phyloP scores from a whole-genome alignment of 2,113 vertebrate species.

The Xyliphius kryptos region DNA sequence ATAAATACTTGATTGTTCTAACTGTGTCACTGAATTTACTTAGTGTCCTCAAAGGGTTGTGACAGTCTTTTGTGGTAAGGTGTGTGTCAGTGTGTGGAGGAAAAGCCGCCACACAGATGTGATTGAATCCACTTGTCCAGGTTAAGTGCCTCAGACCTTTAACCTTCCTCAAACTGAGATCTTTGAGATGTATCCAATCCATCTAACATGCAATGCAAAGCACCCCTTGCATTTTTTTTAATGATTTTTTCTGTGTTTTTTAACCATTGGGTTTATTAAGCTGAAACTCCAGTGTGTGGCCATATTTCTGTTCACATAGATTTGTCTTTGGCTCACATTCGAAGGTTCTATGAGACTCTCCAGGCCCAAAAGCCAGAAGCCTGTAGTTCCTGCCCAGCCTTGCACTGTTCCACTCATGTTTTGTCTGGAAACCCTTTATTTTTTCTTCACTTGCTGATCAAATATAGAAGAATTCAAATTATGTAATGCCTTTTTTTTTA shows the following conservation, averaged over 20 bases:
- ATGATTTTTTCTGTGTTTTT: not conserved
- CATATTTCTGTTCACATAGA: conserved; percentile 22
- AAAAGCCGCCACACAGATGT: conserved; percentile 36
- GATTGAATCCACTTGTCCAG: conserved; percentile 27
- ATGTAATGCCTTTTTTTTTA: conserved; percentile 3
- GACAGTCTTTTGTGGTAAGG: conserved; percentile 7
- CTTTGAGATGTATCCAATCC: conserved; percentile 30
- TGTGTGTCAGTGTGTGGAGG: conserved; percentile 14
- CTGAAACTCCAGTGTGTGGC: conserved; percentile 17
- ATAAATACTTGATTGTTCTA: too few relatives aligned
- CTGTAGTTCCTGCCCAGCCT: conserved; percentile 20
- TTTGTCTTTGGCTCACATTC: conserved; percentile 22
- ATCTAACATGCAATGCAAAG: conserved; percentile 5
- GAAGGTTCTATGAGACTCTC: conserved; percentile 32
- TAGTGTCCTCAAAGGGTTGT: not conserved
- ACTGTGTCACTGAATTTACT: too few relatives aligned
- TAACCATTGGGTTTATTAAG: conserved; percentile 5
- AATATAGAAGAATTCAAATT: conserved; percentile 11
- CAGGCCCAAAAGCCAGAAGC: conserved; percentile 28
- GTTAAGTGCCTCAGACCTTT: conserved; percentile 29
- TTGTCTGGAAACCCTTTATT: conserved; percentile 22
- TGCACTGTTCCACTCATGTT: conserved; percentile 8
- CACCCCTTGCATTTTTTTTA: conserved; percentile 3
- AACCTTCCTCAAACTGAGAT: conserved; percentile 25
- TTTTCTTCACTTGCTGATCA: conserved; percentile 23